Base-by-base conservation (phyloP, 2,797 vertebrate species). In the Macropus fuliginosus region DNA sequence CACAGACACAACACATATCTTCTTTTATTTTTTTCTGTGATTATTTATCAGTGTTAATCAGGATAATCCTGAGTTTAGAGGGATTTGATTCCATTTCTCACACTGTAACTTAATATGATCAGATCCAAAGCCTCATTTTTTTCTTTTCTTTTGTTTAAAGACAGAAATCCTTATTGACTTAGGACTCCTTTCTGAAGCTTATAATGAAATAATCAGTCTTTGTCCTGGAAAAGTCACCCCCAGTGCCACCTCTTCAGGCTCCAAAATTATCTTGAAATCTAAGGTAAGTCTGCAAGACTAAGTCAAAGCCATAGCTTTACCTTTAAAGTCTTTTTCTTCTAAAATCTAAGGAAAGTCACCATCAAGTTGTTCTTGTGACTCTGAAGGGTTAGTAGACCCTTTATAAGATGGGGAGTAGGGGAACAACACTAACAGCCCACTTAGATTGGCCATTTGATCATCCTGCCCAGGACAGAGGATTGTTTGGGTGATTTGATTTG, bases 141-240 rank as follows among this genome's bases (percentile, higher is more conserved):
- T 94, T 91, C 66, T 56, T 94, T 96, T 62, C 62, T 57, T 95
- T 66, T 96, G 93, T 98, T 98, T 96, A 90, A 97, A 99, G 99
- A 97, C 99, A 8, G 99, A 99, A 97, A 98, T 99, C 87, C 99
- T 99, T 89, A 98, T 99, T 96, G 99, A 99, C 96, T 98, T 99
- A 97, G 98, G 98, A 96, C 98, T 99, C 97, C 99, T 99, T 98
- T 97, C 98, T 2, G 99, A 99, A 93, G 99, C 99, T 91, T 98
- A 99, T 94, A 98, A 98, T 96, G 99, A 99, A 94, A 40, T 99
- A 6, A 95, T 94, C 89, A 98, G 98, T 94, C 98, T 99, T 92
- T 98, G 98, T 87, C 96, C 90, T 98, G 99, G 99, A 96, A 98
- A 98, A 96, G 98, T 98, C 62, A 97, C 99, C 94, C 98, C 98